Conservation (phyloP, 1,140 invertebrate genomes). For the Ceratitis capitata region DNA sequence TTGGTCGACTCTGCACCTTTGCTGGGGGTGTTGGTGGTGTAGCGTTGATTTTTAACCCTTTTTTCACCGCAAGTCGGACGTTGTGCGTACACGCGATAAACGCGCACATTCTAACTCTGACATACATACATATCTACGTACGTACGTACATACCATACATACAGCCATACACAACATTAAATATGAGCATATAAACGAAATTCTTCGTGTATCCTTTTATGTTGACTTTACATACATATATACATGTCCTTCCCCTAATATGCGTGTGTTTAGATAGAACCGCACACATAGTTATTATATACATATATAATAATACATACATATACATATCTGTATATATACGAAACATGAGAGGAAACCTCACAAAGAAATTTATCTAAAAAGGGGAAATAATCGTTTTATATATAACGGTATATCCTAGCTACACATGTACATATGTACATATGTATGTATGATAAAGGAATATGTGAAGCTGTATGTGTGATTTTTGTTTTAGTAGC, state of each 20-base stretch:
- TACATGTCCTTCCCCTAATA: neutral
- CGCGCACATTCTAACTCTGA: neutral
- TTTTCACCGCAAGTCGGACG: conserved; percentile 49
- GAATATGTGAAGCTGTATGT: no score
- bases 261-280: neutral
- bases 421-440: neutral
- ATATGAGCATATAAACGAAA: no score
- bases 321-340: no score
- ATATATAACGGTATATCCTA: neutral
- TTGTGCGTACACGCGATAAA: conserved; percentile 39
- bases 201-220: no score
- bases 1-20: conserved; percentile 46
- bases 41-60: conserved; percentile 62
- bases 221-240: neutral
- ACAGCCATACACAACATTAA: no score
- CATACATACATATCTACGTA: neutral
- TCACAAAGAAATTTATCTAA: conserved; percentile 19
- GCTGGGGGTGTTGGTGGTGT: conserved; percentile 51
- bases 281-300: no score
- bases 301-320: no score
- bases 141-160: neutral
- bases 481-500: neutral
- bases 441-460: neutral
- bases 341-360: no score
- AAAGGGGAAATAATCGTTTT: neutral